Evolutionary conservation across 2,797 vertebrate species (phyloP), one percentile per base, ranked within the genome.

Genomic region (Lepilemur septentrionalis): DNA sequence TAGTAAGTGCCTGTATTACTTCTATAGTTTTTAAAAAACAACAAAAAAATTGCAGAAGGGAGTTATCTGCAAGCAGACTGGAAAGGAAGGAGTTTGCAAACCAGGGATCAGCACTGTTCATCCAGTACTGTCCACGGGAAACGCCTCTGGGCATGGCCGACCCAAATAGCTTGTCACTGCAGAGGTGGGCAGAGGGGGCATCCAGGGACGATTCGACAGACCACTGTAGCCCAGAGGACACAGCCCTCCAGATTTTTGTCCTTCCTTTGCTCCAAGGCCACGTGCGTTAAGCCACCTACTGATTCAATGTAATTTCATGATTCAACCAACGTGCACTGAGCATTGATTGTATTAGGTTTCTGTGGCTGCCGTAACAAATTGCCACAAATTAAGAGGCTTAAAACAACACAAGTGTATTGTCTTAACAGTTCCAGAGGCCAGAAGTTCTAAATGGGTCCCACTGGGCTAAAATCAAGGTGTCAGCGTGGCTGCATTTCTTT

Each of bases 1-100:
- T 50, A 87, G 81, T 55, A 92, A 38, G 15, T 28, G 0, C 23
- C 38, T n/a, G 70, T 57, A 84, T 90, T 55, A 63, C 50, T 57
- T 79, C 92, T 38, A 94, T 65, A 82, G 93, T 92, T 95, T 79
- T 94, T 72, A 65, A 93, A 76, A 85, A 52, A 61, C 38, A 73
- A n/a, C 57, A 93, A 70, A 0, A 67, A 79, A 85, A 86, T 43
- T 46, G 4, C 57, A 80, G 35, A 70, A 80, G 57, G 59, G 59
- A 72, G 4, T 80, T 41, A 18, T 82, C 81, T 59, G 5, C 22
- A 73, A 43, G 72, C 32, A 67, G 69, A 32, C 8, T 17, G 59
- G 32, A 22, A 92, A 63, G 69, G n/a, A 4, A 50, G 46, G 41
- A 14, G 32, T 78, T 70, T 13, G 2, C 15, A 79, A 50, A 35